These are phyloP conservation scores for Brachyhypopomus gauderio DNA, from an alignment of 2,113 vertebrate species.

Conservation along the genomic window DNA sequence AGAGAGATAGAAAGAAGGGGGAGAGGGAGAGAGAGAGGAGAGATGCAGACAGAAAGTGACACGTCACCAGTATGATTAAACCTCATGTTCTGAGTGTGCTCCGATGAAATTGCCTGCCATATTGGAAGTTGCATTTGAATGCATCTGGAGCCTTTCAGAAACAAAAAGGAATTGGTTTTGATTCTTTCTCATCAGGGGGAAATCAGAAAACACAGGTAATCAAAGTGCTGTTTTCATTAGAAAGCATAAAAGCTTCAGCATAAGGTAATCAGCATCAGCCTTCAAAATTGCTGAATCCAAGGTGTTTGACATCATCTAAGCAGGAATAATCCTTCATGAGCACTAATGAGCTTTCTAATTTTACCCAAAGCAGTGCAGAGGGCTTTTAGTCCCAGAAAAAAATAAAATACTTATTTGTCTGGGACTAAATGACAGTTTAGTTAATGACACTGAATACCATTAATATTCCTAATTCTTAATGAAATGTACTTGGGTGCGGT, in stretches of 20 bases:
- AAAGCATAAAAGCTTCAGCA: conserved; percentile 20
- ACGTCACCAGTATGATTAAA: conserved; percentile 37
- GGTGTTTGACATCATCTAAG: conserved; percentile 33
- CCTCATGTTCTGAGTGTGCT: conserved; percentile 29
- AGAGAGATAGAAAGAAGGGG: conserved; percentile 3
- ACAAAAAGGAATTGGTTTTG: conserved; percentile 42
- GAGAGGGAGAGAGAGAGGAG: neutral
- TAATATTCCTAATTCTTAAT: neutral
- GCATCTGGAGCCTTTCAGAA: conserved; percentile 39
- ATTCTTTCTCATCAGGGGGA: conserved; percentile 51
- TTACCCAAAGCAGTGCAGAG: conserved; percentile 29
- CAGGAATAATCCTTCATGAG: conserved; percentile 43
- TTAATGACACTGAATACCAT: neutral
- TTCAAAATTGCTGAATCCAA: conserved; percentile 20
- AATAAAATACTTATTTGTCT: neutral
- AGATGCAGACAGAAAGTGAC: conserved; percentile 33
- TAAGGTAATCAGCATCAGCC: conserved; percentile 27
- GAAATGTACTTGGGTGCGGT: too few relatives aligned
- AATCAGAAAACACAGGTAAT: conserved; percentile 50
- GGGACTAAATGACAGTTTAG: too few relatives aligned
- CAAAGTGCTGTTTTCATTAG: conserved; percentile 44
- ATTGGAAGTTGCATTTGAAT: conserved; percentile 49
- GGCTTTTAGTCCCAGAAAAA: conserved; percentile 16
- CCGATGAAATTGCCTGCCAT: conserved; percentile 49
- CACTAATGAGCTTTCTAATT: conserved; percentile 41